These are phyloP conservation scores for Aldrovandia affinis DNA, from an alignment of 2,797 vertebrate species.

Conservation along the genomic window DNA sequence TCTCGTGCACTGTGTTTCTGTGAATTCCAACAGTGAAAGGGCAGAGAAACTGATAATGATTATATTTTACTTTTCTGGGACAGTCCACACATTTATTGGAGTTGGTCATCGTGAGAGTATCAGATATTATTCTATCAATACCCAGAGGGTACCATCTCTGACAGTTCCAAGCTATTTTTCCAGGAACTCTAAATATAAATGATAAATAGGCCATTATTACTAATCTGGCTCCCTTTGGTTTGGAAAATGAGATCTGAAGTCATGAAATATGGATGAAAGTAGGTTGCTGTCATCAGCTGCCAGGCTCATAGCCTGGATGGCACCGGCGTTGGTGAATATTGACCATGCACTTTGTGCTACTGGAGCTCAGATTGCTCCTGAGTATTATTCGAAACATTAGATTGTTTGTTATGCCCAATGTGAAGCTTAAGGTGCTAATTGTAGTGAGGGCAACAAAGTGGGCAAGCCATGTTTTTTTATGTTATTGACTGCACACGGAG, in stretches of 20 bases:
- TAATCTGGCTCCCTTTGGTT: constrained; percentile 3
- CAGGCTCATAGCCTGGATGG: not conserved
- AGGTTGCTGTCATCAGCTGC: not conserved
- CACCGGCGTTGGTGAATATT: not conserved
- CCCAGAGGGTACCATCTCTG: not conserved
- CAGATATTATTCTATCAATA: not conserved
- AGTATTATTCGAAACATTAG: not conserved
- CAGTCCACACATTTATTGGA: not conserved
- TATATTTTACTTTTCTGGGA: not conserved
- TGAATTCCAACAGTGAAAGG: constrained; percentile 21
- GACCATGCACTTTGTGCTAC: not conserved
- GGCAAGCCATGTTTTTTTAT: too few species aligned
- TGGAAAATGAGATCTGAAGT: not conserved
- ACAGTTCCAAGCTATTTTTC: not conserved
- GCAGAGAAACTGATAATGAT: constrained; percentile 32
- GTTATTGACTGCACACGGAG: too few species aligned
- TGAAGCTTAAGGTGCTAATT: not conserved
- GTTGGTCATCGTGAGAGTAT: not conserved
- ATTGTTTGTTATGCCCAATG: not conserved
- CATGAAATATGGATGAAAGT: not conserved
- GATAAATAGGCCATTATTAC: not conserved
- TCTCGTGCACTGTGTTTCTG: not conserved
- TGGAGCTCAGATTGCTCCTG: not conserved
- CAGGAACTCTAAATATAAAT: constrained; percentile 10
- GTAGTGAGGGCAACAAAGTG: not conserved